Evolutionary conservation across 2,797 vertebrate genomes (phyloP).

Genomic region (Eutrigla gurnardus): DNA sequence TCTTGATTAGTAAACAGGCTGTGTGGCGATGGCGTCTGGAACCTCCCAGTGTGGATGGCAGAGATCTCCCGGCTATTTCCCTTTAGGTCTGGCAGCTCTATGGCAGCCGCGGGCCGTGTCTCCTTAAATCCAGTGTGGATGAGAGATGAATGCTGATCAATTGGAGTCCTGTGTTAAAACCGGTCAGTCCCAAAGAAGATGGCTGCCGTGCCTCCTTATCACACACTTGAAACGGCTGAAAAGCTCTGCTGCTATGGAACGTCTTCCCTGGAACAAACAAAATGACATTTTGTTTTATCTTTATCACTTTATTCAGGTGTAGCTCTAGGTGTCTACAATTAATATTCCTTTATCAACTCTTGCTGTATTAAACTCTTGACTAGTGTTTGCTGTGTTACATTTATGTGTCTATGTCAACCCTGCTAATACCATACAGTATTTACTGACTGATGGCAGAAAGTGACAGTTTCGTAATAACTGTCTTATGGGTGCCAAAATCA

Average conservation of each 20-base stretch:
- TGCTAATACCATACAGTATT: too few species aligned
- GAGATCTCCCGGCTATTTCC: constrained; percentile 60
- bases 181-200: constrained; percentile 38
- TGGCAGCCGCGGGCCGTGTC: constrained; percentile 50
- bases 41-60: constrained; percentile 53
- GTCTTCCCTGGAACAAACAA: background rate
- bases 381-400: background rate
- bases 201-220: constrained; percentile 37
- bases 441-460: too few species aligned
- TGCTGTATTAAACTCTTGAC: background rate
- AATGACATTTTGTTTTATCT: background rate
- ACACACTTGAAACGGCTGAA: constrained; percentile 24
- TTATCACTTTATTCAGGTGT: too few species aligned
- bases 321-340: too few species aligned
- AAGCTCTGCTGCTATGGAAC: constrained; percentile 18
- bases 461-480: too few species aligned
- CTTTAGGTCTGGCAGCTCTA: constrained; percentile 58
- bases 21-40: constrained; percentile 44
- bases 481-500: too few species aligned
- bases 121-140: constrained; percentile 65
- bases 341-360: background rate
- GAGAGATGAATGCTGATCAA: constrained; percentile 74
- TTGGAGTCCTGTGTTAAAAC: constrained; percentile 67
- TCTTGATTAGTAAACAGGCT: constrained; percentile 65
- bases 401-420: background rate